Evolutionary conservation across 1,140 invertebrate species (phyloP).

Genomic region (Drosophila ironensis): DNA sequence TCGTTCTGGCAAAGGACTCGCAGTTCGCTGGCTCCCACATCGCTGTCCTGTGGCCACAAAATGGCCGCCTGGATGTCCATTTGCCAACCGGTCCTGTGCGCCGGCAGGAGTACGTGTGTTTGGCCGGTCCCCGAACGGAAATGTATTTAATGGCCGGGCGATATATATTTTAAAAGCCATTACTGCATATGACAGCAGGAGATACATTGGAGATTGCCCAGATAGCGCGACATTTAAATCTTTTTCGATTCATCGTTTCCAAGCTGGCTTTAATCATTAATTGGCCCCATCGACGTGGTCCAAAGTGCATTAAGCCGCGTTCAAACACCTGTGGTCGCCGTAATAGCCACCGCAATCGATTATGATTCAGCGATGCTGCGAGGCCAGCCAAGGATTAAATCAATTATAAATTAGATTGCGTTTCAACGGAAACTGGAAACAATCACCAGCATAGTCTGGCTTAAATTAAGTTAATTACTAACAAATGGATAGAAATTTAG

Average conservation of each 20-base stretch:
- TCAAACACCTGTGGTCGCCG: background rate
- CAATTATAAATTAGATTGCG: too few relatives aligned
- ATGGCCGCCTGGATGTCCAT: slow-evolving; percentile 54
- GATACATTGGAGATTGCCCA: slow-evolving; percentile 44
- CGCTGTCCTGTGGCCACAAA: slow-evolving; percentile 54
- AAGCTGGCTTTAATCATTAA: slow-evolving; percentile 25
- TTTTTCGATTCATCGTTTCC: slow-evolving; percentile 18
- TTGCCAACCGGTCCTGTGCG: slow-evolving; percentile 51
- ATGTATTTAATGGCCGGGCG: slow-evolving; percentile 53
- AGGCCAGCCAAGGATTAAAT: too few relatives aligned
- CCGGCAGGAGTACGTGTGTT: background rate
- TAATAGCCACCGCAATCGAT: background rate
- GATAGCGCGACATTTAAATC: slow-evolving; percentile 18
- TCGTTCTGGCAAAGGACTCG: slow-evolving; percentile 22
- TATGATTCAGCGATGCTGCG: too few relatives aligned
- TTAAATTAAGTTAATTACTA: too few relatives aligned
- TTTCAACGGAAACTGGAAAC: too few relatives aligned
- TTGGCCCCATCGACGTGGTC: slow-evolving; percentile 2
- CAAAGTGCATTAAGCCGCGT: background rate
- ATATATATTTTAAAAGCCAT: slow-evolving; percentile 59
- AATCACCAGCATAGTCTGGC: too few relatives aligned
- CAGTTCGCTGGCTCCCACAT: slow-evolving; percentile 26
- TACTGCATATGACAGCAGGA: slow-evolving; percentile 54
- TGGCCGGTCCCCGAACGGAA: slow-evolving; percentile 20
- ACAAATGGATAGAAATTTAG: too few relatives aligned